A percentile compares a stretch with the other conserved stretches of the same genome.
Conservation (phyloP, 2,113 vertebrate species). For the Puntigrus tetrazona region DNA sequence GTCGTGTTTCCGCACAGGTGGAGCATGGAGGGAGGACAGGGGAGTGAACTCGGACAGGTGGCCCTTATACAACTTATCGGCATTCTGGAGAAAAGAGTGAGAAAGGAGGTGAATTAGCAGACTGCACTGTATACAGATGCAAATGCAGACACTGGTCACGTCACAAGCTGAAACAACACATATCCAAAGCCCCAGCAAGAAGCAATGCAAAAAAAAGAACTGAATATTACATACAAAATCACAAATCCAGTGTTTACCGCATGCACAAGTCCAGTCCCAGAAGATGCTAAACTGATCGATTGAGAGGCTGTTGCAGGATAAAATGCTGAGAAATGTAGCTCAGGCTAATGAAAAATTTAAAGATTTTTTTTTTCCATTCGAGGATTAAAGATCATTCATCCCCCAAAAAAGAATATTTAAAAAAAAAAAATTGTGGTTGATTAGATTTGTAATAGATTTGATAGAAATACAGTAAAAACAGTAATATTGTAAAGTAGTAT, state of each 20-base stretch:
- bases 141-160: not conserved
- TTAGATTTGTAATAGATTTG: not conserved
- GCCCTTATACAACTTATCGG: slow-evolving; percentile 75
- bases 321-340: not conserved
- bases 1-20: slow-evolving; percentile 61
- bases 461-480: not conserved
- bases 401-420: not conserved
- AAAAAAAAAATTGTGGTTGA: not conserved
- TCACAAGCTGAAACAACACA: not conserved
- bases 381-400: not conserved
- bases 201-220: slow-evolving; percentile 1
- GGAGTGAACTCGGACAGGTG: slow-evolving; percentile 82
- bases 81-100: slow-evolving; percentile 71
- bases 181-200: not conserved
- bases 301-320: not conserved
- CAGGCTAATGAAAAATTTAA: not conserved
- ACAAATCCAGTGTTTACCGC: not conserved
- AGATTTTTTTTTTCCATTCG: not conserved
- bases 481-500: not conserved
- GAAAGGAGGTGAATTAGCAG: not conserved
- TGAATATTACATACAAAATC: not conserved
- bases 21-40: slow-evolving; percentile 78
- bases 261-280: slow-evolving; percentile 26
- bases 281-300: not conserved
- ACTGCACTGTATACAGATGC: not conserved